phyloP scores from a whole-genome alignment of 1,140 invertebrate genomes.

The Amphibalanus amphitrite region DNA sequence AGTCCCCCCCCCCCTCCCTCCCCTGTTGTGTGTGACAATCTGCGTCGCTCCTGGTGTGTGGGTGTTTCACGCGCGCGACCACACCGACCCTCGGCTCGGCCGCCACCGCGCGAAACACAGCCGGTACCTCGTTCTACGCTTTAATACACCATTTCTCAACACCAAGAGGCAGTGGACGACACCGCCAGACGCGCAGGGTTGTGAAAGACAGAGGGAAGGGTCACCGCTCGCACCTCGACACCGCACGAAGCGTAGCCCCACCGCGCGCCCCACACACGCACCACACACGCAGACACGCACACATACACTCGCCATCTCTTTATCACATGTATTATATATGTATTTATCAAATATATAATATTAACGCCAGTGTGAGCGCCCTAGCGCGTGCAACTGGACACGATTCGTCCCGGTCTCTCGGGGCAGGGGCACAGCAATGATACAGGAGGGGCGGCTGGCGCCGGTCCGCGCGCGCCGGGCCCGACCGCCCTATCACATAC shows the following conservation, averaged over 20 bases:
- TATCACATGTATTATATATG: conserved; percentile 1
- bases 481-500: not conserved
- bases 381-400: not conserved
- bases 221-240: too few species aligned
- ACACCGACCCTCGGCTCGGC: too few species aligned
- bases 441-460: not conserved
- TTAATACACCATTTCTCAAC: not conserved
- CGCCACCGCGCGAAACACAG: not conserved
- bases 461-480: too few species aligned
- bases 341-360: conserved; percentile 1
- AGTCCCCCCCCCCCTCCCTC: too few species aligned
- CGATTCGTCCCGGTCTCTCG: not conserved
- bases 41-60: too few species aligned
- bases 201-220: not conserved
- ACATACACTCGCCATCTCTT: not conserved
- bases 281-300: not conserved
- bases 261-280: not conserved
- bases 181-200: not conserved
- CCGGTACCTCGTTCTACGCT: not conserved
- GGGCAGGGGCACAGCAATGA: not conserved
- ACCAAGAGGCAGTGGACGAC: not conserved
- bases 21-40: too few species aligned
- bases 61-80: too few species aligned
- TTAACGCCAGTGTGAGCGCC: not conserved
- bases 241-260: too few species aligned